Evolutionary conservation across 1,140 invertebrate genomes (phyloP).

Genomic region (Drosophila burlai): DNA sequence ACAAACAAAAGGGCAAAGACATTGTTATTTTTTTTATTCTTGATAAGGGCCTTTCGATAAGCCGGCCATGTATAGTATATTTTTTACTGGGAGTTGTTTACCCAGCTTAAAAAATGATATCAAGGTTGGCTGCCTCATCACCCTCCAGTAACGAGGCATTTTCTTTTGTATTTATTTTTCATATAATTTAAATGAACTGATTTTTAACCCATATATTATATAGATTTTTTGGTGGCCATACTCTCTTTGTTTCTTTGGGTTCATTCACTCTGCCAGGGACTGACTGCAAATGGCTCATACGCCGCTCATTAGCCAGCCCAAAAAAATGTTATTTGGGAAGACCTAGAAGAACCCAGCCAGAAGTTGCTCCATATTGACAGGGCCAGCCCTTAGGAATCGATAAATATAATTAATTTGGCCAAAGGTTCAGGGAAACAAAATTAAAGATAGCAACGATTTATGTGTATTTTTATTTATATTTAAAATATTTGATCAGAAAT

Average conservation of each 20-base stretch:
- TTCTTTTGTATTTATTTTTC: slow-evolving; percentile 4
- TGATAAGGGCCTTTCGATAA: slow-evolving; percentile 43
- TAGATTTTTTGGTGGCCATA: not conserved
- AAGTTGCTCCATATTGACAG: slow-evolving; percentile 22
- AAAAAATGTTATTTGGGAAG: slow-evolving; percentile 52
- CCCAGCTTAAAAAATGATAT: slow-evolving; percentile 24
- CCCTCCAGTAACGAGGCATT: not conserved
- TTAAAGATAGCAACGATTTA: not conserved
- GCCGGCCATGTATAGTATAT: not conserved
- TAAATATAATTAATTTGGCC: slow-evolving; percentile 28
- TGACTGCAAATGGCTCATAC: not conserved
- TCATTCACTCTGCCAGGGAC: slow-evolving; percentile 13
- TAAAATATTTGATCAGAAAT: not conserved
- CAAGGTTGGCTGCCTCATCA: slow-evolving; percentile 17
- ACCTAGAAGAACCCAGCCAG: slow-evolving; percentile 52
- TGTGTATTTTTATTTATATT: not conserved
- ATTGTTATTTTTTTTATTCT: slow-evolving; percentile 10
- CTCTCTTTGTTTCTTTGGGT: slow-evolving; percentile 29
- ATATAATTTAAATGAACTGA: slow-evolving; percentile 2
- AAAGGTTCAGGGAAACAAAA: not conserved
- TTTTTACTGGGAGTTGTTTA: slow-evolving; percentile 33
- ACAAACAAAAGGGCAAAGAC: slow-evolving; percentile 27
- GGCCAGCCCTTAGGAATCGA: slow-evolving; percentile 1
- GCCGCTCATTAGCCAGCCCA: slow-evolving; percentile 38
- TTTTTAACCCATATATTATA: slow-evolving; percentile 6